These are phyloP conservation scores for Ectemnius cavifrons DNA, from an alignment of 2,888 invertebrate species.

Conservation along the genomic window DNA sequence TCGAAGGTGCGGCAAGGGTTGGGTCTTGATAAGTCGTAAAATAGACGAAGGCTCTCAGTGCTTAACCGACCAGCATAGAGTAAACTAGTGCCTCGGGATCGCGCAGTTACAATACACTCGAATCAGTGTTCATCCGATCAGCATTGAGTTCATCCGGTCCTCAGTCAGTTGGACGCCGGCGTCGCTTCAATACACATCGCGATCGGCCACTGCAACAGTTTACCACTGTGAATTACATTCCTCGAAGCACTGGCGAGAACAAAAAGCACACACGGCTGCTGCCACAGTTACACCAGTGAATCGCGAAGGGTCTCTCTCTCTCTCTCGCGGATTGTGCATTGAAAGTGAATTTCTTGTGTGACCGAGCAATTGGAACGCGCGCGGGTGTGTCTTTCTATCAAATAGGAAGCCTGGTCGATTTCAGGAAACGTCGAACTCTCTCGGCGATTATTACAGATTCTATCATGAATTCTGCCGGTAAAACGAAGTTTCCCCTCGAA, in stretches of 20 bases:
- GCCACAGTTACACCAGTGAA: conserved; percentile 22
- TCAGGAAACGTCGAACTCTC: conserved; percentile 35
- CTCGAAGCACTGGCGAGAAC: conserved; percentile 32
- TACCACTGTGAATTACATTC: background rate
- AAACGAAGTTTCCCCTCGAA: conserved; percentile 19
- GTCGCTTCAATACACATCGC: background rate
- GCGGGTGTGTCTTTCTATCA: conserved; percentile 1
- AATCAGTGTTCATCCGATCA: too few relatives aligned
- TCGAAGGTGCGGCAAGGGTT: too few relatives aligned
- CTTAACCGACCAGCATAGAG: too few relatives aligned
- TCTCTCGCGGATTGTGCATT: conserved; percentile 29
- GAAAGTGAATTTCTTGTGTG: conserved; percentile 46
- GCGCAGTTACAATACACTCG: too few relatives aligned
- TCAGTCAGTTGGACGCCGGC: too few relatives aligned
- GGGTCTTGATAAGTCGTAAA: too few relatives aligned
- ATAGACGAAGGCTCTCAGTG: too few relatives aligned
- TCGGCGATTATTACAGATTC: conserved; percentile 25
- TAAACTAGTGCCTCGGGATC: too few relatives aligned
- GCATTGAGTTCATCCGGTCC: too few relatives aligned
- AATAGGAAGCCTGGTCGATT: conserved; percentile 22
- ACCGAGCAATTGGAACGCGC: conserved; percentile 33
- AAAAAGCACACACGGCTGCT: background rate
- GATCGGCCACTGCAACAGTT: conserved; percentile 28
- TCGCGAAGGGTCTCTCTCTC: too few relatives aligned
- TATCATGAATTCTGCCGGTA: conserved; percentile 45